Percentiles rank a stretch among this genome's conserved stretches.
These are phyloP conservation scores for Ciconia boyciana DNA, from an alignment of 2,113 vertebrate species.

Conservation along the genomic window DNA sequence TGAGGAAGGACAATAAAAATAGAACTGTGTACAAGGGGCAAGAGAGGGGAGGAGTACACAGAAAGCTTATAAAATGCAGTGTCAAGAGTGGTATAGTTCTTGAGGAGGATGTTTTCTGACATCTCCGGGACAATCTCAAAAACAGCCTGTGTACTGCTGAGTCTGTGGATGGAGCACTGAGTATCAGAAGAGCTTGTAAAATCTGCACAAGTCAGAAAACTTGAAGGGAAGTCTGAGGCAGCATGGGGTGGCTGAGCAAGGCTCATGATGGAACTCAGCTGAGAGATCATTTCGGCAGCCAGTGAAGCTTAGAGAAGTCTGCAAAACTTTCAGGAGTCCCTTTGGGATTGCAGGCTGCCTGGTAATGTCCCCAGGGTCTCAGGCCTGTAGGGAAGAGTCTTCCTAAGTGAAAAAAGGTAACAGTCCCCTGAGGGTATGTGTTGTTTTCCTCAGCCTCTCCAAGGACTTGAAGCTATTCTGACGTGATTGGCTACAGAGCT, in stretches of 20 bases:
- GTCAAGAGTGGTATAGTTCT: neutral
- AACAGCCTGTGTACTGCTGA: neutral
- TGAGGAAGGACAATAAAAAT: neutral
- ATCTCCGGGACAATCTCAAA: too few relatives aligned
- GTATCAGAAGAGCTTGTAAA: neutral
- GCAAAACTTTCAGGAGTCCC: neutral
- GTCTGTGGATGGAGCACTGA: neutral
- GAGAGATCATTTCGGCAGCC: neutral
- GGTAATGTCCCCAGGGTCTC: neutral
- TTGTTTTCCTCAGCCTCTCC: neutral
- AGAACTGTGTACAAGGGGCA: neutral
- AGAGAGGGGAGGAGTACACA: neutral
- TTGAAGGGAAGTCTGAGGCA: neutral
- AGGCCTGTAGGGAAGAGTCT: neutral
- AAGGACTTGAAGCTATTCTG: neutral
- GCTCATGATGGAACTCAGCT: neutral
- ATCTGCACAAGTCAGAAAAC: neutral
- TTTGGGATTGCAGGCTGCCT: neutral
- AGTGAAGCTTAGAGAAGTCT: neutral
- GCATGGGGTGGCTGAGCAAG: neutral
- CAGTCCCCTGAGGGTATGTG: neutral
- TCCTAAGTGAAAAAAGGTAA: neutral
- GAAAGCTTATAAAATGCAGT: neutral
- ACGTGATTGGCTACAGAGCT: neutral
- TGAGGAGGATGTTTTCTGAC: neutral